Evolutionary conservation across 2,113 vertebrate species (phyloP).

Genomic region (Anthoscopus minutus): DNA sequence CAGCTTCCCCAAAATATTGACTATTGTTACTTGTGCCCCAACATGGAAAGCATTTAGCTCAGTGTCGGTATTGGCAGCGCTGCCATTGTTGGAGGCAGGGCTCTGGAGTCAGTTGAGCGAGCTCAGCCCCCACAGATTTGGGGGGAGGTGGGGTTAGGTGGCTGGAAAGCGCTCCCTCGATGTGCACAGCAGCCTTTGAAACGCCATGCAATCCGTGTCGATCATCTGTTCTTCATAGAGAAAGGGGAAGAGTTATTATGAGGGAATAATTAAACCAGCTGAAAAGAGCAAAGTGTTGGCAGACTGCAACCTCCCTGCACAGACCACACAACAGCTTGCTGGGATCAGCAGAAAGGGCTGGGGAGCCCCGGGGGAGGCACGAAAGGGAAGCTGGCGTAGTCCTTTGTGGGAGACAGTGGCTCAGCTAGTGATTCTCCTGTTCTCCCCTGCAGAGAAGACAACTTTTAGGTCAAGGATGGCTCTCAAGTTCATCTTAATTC

Average conservation of each 20-base stretch:
- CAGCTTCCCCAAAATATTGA: constrained; percentile 62
- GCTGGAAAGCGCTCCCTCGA: background rate
- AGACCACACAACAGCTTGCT: constrained; percentile 57
- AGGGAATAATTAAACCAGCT: constrained; percentile 67
- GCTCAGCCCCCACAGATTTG: background rate
- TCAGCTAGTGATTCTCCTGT: too few species aligned
- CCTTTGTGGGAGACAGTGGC: too few species aligned
- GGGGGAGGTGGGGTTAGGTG: background rate
- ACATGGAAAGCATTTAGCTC: constrained; percentile 61
- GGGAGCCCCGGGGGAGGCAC: background rate
- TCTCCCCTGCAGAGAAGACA: too few species aligned
- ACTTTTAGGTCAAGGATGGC: too few species aligned
- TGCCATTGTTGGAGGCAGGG: constrained; percentile 9
- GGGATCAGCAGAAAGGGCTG: constrained; percentile 29
- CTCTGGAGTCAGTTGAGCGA: background rate
- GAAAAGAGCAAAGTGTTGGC: constrained; percentile 56
- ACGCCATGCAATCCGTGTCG: background rate
- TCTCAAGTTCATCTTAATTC: too few species aligned
- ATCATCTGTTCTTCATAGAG: constrained; percentile 68
- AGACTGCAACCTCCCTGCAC: constrained; percentile 23
- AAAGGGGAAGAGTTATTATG: constrained; percentile 58
- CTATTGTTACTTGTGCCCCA: constrained; percentile 56
- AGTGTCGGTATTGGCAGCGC: constrained; percentile 34
- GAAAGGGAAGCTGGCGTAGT: background rate
- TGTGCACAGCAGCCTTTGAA: background rate